Percentiles rank a stretch among this genome's conserved stretches.
phyloP scores from a whole-genome alignment of 2,113 vertebrate genomes.

The Asarcornis scutulata region DNA sequence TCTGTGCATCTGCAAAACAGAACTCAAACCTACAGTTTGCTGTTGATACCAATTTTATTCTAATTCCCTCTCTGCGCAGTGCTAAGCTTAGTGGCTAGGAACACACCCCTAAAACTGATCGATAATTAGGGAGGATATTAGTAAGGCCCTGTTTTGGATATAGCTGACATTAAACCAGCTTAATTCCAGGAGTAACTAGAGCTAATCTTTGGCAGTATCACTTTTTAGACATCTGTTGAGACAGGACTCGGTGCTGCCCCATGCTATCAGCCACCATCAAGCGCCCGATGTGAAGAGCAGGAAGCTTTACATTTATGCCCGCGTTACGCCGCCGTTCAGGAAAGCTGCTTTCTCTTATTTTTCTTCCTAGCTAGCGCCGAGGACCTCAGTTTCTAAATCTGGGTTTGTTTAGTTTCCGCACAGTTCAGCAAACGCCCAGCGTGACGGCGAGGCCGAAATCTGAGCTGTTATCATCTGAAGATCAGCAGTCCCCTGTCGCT shows the following conservation, averaged over 20 bases:
- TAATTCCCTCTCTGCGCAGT: neutral
- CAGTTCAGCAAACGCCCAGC: neutral
- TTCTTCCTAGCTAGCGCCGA: neutral
- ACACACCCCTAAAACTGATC: neutral
- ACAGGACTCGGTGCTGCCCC: neutral
- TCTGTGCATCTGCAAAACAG: neutral
- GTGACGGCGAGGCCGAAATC: neutral
- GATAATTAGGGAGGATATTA: neutral
- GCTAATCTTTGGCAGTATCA: neutral
- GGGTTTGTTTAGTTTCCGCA: neutral
- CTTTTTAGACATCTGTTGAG: neutral
- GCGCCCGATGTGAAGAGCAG: neutral
- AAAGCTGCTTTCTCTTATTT: neutral
- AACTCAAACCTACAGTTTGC: fast-evolving
- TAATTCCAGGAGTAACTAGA: neutral
- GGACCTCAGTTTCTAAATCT: neutral
- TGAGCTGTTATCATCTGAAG: neutral
- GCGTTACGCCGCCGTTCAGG: fast-evolving
- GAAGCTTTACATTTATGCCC: fast-evolving
- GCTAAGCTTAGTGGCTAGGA: neutral
- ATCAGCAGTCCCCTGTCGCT: neutral
- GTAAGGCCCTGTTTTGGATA: neutral
- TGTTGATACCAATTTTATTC: neutral
- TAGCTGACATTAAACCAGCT: neutral
- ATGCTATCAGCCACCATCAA: fast-evolving